These are phyloP conservation scores for Notechis scutatus DNA, from an alignment of 2,113 vertebrate species.

Conservation along the genomic window DNA sequence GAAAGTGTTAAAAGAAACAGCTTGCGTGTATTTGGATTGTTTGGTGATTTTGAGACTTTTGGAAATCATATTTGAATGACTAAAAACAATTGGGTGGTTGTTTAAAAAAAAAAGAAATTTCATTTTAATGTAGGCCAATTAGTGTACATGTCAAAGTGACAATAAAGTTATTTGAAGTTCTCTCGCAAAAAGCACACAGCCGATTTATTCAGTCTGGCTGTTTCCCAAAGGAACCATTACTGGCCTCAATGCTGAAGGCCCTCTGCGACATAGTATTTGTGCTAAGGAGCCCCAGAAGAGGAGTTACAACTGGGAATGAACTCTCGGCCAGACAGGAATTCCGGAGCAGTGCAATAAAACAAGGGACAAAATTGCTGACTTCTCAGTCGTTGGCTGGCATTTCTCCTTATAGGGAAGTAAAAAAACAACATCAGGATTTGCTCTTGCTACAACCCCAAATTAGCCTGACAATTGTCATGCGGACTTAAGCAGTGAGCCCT, in stretches of 20 bases:
- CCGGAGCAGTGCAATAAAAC: background rate
- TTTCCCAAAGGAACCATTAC: background rate
- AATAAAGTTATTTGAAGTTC: too few species aligned
- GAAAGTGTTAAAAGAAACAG: too few species aligned
- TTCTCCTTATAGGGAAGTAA: background rate
- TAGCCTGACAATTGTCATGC: background rate
- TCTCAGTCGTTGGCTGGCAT: too few species aligned
- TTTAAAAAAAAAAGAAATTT: too few species aligned
- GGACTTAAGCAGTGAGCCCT: background rate
- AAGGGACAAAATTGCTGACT: background rate
- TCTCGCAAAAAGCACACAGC: background rate
- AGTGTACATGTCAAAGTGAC: too few species aligned
- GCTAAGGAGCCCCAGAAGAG: background rate
- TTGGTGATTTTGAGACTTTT: too few species aligned
- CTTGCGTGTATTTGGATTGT: too few species aligned
- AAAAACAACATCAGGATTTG: background rate
- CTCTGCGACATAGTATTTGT: slow-evolving; percentile 2
- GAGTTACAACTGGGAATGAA: background rate
- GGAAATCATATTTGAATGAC: too few species aligned
- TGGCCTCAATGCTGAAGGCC: background rate
- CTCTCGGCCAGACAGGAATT: background rate
- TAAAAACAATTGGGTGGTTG: too few species aligned
- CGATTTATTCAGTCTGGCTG: background rate
- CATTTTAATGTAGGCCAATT: too few species aligned
- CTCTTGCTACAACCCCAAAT: too few species aligned